phyloP scores from a whole-genome alignment of 2,888 invertebrate species.

The Masnerella sp. region DNA sequence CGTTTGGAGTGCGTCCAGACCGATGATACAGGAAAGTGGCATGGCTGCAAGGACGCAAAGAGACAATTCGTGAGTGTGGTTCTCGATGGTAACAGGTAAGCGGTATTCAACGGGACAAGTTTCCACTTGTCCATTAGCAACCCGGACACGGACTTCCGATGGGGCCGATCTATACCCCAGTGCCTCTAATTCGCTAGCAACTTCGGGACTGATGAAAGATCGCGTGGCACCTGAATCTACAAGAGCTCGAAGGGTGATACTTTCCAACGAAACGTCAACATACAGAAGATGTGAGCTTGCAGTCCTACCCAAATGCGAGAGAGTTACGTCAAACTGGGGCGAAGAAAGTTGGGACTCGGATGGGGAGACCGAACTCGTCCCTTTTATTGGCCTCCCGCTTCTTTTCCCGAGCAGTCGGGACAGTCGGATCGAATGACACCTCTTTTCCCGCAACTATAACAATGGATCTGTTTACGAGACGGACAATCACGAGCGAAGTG shows the following conservation, averaged over 20 bases:
- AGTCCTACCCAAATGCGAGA: too few species aligned
- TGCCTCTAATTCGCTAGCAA: too few species aligned
- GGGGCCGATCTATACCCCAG: not conserved
- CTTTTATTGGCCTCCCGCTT: not conserved
- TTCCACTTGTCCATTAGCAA: not conserved
- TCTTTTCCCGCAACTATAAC: not conserved
- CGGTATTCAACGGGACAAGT: conserved; percentile 43
- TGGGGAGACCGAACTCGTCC: not conserved
- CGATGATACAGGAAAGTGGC: not conserved
- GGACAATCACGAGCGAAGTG: not conserved
- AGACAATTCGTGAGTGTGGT: not conserved
- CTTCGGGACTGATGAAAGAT: too few species aligned
- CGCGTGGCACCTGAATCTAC: too few species aligned
- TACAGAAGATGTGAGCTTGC: too few species aligned
- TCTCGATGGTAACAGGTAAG: not conserved
- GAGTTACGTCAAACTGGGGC: too few species aligned
- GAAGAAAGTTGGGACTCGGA: not conserved
- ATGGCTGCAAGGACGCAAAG: not conserved
- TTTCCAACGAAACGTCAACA: too few species aligned
- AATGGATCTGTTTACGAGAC: not conserved
- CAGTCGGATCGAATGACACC: not conserved
- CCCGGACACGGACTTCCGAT: not conserved
- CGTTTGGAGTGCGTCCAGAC: not conserved
- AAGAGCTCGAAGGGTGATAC: too few species aligned
- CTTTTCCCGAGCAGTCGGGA: not conserved